Conservation (phyloP, 2,888 invertebrate species). For the Tryphoninae sp. region DNA sequence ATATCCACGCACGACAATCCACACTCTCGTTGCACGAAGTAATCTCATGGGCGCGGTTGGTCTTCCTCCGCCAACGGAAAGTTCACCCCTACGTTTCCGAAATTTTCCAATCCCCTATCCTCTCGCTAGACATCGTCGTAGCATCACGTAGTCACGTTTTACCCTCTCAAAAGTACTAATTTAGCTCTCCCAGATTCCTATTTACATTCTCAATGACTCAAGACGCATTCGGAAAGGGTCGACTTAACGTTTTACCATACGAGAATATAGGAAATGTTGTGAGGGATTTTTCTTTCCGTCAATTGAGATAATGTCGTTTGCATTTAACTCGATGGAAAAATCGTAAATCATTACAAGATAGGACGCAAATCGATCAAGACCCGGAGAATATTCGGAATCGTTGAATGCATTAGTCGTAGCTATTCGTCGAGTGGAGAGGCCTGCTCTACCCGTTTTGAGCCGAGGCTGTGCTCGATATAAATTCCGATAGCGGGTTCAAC, state of each 20-base stretch:
- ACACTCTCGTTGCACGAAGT: slow-evolving; percentile 2
- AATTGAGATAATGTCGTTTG: slow-evolving; percentile 1
- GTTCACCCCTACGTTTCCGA: slow-evolving; percentile 32
- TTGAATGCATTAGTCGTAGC: slow-evolving; percentile 33
- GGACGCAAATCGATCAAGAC: slow-evolving; percentile 14
- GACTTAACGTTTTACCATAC: not conserved
- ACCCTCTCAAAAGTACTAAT: not conserved
- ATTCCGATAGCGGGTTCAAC: slow-evolving; percentile 32
- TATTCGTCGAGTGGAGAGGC: slow-evolving; percentile 43
- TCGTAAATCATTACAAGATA: slow-evolving; percentile 34
- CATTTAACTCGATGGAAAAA: slow-evolving; percentile 5
- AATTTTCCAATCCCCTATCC: slow-evolving; percentile 50
- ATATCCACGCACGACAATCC: not conserved
- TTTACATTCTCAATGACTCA: slow-evolving; percentile 10
- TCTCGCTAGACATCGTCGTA: not conserved
- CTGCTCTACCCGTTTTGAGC: slow-evolving; percentile 12
- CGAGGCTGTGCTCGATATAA: slow-evolving; percentile 37
- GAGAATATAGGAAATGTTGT: not conserved
- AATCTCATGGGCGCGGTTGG: slow-evolving; percentile 25
- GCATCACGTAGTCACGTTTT: no score
- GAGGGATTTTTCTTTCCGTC: not conserved
- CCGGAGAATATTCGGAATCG: slow-evolving; percentile 43
- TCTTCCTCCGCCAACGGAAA: slow-evolving; percentile 25
- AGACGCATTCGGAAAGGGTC: slow-evolving; percentile 6
- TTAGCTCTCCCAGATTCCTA: slow-evolving; percentile 9